phyloP scores from a whole-genome alignment of 1,140 invertebrate genomes.

The Trichomalopsis sarcophagae region DNA sequence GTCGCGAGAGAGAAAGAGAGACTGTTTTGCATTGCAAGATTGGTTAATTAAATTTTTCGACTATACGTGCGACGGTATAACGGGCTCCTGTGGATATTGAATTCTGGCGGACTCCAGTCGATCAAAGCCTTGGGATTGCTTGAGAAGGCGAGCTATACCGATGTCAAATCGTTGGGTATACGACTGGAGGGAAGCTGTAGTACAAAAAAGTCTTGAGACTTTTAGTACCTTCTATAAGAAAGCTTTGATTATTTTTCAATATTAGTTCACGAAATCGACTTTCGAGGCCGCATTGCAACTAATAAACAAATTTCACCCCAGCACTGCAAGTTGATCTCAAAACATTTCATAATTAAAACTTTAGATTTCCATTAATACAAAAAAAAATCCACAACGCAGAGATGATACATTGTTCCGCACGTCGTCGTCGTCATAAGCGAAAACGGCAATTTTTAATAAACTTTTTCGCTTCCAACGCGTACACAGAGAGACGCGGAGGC shows the following conservation, averaged over 20 bases:
- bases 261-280: no score
- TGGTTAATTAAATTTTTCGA: slow-evolving; percentile 62
- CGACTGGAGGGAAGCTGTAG: background rate
- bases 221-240: no score
- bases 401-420: background rate
- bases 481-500: background rate
- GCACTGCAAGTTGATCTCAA: background rate
- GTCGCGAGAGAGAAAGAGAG: slow-evolving; percentile 18
- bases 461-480: background rate
- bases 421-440: background rate
- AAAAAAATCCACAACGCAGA: background rate
- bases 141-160: background rate
- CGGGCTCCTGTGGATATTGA: background rate
- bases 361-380: background rate
- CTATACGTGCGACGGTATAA: background rate
- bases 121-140: slow-evolving; percentile 8
- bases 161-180: no score
- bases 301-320: background rate
- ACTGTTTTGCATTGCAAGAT: slow-evolving; percentile 53
- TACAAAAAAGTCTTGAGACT: background rate
- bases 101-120: background rate
- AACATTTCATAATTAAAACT: slow-evolving; percentile 21
- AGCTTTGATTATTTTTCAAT: no score
- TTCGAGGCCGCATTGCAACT: no score
- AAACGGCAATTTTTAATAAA: slow-evolving; percentile 48